Conservation (phyloP, 2,888 invertebrate genomes). For the Rhagophthalmus giganteus region DNA sequence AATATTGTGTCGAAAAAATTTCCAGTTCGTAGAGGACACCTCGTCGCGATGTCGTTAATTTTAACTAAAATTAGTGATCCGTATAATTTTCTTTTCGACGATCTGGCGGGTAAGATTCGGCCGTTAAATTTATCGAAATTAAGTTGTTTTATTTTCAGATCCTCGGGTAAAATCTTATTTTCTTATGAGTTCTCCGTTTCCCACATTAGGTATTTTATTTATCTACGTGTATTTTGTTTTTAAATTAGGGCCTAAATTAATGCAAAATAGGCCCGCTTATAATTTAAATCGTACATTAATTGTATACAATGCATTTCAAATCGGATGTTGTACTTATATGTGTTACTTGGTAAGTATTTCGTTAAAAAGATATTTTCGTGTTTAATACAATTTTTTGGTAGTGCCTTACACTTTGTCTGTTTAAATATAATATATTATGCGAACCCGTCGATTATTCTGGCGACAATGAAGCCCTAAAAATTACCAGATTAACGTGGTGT, state of each 20-base stretch:
- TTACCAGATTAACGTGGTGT: background rate
- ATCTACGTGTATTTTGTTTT: conserved; percentile 62
- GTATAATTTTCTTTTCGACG: background rate
- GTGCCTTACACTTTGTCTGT: background rate
- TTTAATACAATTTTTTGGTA: background rate
- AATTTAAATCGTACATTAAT: conserved; percentile 59
- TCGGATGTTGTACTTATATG: background rate
- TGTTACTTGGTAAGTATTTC: background rate
- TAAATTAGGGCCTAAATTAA: conserved; percentile 65
- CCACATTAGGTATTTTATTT: conserved; percentile 55
- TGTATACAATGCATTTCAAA: background rate
- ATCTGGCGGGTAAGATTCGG: background rate
- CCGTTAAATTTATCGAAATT: background rate
- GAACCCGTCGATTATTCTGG: background rate
- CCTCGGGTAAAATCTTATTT: conserved; percentile 61
- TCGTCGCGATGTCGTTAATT: too few relatives aligned
- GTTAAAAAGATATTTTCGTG: background rate
- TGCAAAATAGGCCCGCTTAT: conserved; percentile 66
- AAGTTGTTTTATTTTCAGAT: conserved; percentile 55
- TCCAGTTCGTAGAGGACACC: background rate
- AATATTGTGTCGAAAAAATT: background rate
- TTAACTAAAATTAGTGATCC: too few relatives aligned
- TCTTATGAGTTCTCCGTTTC: conserved; percentile 58
- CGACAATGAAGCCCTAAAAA: background rate
- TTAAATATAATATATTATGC: background rate